Conservation (phyloP, 2,797 vertebrate genomes). For the Enteromius trimaculatus region DNA sequence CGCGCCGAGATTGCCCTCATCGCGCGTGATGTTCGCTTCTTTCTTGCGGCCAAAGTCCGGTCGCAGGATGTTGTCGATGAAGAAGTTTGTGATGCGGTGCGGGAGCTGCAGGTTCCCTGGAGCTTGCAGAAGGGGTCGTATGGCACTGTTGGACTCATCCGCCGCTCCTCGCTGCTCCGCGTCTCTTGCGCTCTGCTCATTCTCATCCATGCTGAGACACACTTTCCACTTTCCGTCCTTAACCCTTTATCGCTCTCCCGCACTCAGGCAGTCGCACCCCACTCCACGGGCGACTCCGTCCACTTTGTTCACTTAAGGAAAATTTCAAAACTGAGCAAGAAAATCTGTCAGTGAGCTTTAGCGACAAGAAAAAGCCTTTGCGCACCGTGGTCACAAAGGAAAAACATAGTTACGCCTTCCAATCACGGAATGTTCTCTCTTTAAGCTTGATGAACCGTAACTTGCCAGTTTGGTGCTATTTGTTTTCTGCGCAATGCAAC, state of each 20-base stretch:
- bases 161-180: conserved; percentile 82
- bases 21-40: conserved; percentile 76
- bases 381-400: conserved; percentile 77
- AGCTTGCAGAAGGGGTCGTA: conserved; percentile 82
- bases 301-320: conserved; percentile 53
- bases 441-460: conserved; percentile 64
- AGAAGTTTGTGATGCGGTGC: conserved; percentile 96
- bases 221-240: conserved; percentile 75
- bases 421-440: conserved; percentile 68
- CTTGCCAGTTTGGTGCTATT: conserved; percentile 71
- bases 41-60: conserved; percentile 94
- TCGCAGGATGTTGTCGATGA: conserved; percentile 96
- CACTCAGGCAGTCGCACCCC: conserved; percentile 65
- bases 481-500: conserved; percentile 68
- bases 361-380: conserved; percentile 75
- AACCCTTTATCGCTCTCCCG: conserved; percentile 77
- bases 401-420: conserved; percentile 79
- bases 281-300: conserved; percentile 62
- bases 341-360: conserved; percentile 68
- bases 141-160: conserved; percentile 82
- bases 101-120: conserved; percentile 89
- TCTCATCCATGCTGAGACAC: conserved; percentile 92
- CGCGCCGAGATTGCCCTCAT: conserved; percentile 72
- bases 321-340: conserved; percentile 44
- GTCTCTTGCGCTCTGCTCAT: conserved; percentile 84